Evolutionary conservation across 2,888 invertebrate species (phyloP).

Genomic region (Amphipoea oculea): DNA sequence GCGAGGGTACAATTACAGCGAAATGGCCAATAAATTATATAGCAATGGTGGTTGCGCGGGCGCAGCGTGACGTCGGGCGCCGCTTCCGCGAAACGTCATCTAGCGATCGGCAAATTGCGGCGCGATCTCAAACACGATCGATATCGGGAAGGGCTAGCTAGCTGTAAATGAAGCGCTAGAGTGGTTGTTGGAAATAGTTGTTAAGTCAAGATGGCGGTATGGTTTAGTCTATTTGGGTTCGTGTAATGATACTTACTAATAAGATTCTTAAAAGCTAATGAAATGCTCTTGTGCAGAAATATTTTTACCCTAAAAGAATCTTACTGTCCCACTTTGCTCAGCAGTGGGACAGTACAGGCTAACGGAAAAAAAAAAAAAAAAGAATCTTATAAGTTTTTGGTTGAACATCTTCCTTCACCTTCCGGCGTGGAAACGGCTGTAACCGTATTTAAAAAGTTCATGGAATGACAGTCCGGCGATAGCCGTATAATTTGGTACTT

Average conservation of each 20-base stretch:
- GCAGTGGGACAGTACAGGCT: no score
- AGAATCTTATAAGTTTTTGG: neutral
- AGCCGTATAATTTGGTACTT: no score
- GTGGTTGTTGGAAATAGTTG: conserved; percentile 37
- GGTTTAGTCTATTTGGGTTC: neutral
- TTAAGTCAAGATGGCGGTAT: neutral
- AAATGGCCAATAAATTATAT: conserved; percentile 82
- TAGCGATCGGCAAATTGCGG: conserved; percentile 85
- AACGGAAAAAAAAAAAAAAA: no score
- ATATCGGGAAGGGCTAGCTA: conserved; percentile 70
- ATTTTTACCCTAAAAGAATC: neutral
- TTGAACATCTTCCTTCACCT: no score
- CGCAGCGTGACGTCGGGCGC: conserved; percentile 83
- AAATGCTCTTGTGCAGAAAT: neutral
- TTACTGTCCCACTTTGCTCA: no score
- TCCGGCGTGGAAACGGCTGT: no score
- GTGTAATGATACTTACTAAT: neutral
- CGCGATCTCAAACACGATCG: conserved; percentile 83
- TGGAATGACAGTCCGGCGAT: no score
- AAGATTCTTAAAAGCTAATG: conserved; percentile 13
- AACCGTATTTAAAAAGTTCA: no score
- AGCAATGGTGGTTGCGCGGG: conserved; percentile 75
- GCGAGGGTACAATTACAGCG: conserved; percentile 85
- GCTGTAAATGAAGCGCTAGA: conserved; percentile 55
- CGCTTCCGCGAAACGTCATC: conserved; percentile 87